Evolutionary conservation across 1,140 invertebrate species (phyloP), one percentile per base, ranked within the genome.

Genomic region (Belonocnema kinseyi): DNA sequence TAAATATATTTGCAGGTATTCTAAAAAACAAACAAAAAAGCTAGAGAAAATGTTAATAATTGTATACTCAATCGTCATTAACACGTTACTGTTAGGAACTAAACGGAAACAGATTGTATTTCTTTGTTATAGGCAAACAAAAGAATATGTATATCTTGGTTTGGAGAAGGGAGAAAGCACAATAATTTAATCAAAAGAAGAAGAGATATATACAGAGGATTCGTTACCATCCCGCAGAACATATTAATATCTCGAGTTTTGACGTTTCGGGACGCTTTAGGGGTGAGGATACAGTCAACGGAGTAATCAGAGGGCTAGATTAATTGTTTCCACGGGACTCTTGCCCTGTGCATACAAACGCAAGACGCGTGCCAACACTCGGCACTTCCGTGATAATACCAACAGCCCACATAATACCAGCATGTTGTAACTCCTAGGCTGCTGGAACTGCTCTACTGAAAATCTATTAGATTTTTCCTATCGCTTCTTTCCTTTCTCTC

Each of bases 241-340:
- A 91, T 90, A 91, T 91, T 91, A 90, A 90, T 91, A 91, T 88
- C 89, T 89, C 74, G 87, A 91, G 89, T 91, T 91, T 90, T 90
- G 90, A 90, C 89, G 80, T 89, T 85, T 90, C 80, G 52, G 72
- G 78, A 77, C 78, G 79, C 70, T 46, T 52, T 72, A 78, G 78
- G 80, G 76, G 77, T 76, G 77, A 72, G 72, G 75, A 71, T 54
- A 72, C 75, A 77, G 77, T 78, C 71, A 82, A 81, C 79, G 83
- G 83, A 90, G 88, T 89, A 91, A 90, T 90, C 88, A 91, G 86
- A 87, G 85, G 86, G 83, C 80, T 88, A 89, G 89, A 91, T 91
- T 91, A 91, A 91, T 91, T 90, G 89, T 91, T 91, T 91, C 87
- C 87, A 86, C 81, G 86, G 89, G 88, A 88, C 85, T 89, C 84